A percentile compares a stretch with the other conserved stretches of the same genome.
Conservation (phyloP, 2,113 vertebrate genomes). For the Dicaeum eximium region DNA sequence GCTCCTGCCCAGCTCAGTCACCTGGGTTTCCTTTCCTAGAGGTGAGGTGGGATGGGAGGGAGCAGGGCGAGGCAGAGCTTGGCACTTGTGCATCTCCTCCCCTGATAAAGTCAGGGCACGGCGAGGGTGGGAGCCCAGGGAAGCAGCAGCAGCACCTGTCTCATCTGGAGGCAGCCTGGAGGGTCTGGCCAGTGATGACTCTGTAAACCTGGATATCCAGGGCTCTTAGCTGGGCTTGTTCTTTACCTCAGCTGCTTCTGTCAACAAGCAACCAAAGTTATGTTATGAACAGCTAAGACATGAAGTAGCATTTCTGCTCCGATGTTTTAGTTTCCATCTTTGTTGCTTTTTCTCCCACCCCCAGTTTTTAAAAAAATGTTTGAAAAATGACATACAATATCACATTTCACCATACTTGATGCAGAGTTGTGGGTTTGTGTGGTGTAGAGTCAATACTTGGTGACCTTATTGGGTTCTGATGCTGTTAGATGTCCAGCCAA, state of each 20-base stretch:
- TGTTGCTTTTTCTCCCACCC: fast-evolving
- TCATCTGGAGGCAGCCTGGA: fast-evolving
- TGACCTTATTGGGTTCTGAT: neutral
- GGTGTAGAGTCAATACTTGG: neutral
- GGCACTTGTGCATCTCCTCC: neutral
- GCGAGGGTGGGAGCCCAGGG: neutral
- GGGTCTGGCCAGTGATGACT: neutral
- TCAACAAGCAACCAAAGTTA: neutral
- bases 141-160: neutral
- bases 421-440: neutral
- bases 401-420: neutral
- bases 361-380: neutral
- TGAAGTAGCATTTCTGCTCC: neutral
- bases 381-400: neutral
- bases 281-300: neutral
- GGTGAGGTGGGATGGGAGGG: neutral
- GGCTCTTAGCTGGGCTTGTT: neutral
- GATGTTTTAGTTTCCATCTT: neutral
- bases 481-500: neutral
- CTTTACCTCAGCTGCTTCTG: neutral
- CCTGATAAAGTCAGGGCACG: neutral
- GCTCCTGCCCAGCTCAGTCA: neutral
- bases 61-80: neutral
- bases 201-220: neutral
- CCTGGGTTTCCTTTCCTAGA: neutral